phyloP scores from a whole-genome alignment of 2,113 vertebrate species.

The Nothobranchius kuhntae region DNA sequence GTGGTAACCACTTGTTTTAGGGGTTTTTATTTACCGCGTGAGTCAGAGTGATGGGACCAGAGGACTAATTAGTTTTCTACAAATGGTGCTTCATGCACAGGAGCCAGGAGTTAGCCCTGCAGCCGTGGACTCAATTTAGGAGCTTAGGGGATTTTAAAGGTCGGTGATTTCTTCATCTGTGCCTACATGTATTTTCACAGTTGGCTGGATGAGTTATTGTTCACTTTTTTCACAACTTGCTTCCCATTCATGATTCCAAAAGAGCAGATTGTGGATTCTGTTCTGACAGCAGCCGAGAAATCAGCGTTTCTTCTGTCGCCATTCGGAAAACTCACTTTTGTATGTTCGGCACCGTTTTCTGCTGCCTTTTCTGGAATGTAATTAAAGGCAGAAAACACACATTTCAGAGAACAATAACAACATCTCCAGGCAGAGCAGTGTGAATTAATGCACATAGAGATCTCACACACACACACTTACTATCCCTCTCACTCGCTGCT shows the following conservation, averaged over 20 bases:
- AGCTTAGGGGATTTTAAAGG: slow-evolving; percentile 27
- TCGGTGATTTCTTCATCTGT: slow-evolving; percentile 27
- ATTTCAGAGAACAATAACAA: slow-evolving; percentile 26
- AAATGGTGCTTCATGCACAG: background rate
- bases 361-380: slow-evolving; percentile 39
- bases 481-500: slow-evolving; percentile 7
- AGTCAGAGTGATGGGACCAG: background rate
- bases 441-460: slow-evolving; percentile 14
- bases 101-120: background rate
- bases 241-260: slow-evolving; percentile 30
- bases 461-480: slow-evolving; percentile 3
- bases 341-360: slow-evolving; percentile 22
- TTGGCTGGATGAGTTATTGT: slow-evolving; percentile 26
- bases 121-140: slow-evolving; percentile 10
- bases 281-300: slow-evolving; percentile 3
- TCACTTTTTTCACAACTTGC: slow-evolving; percentile 14
- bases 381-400: slow-evolving; percentile 41
- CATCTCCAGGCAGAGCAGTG: slow-evolving; percentile 13
- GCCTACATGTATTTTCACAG: slow-evolving; percentile 39
- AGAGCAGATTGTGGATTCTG: slow-evolving; percentile 37
- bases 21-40: background rate
- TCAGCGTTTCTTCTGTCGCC: background rate
- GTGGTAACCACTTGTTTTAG: background rate
- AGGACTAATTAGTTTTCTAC: slow-evolving; percentile 1
- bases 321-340: slow-evolving; percentile 13